A percentile compares a stretch with the other conserved stretches of the same genome.
Conservation (phyloP, 1,140 invertebrate genomes). For the Trachelipus rathkii region DNA sequence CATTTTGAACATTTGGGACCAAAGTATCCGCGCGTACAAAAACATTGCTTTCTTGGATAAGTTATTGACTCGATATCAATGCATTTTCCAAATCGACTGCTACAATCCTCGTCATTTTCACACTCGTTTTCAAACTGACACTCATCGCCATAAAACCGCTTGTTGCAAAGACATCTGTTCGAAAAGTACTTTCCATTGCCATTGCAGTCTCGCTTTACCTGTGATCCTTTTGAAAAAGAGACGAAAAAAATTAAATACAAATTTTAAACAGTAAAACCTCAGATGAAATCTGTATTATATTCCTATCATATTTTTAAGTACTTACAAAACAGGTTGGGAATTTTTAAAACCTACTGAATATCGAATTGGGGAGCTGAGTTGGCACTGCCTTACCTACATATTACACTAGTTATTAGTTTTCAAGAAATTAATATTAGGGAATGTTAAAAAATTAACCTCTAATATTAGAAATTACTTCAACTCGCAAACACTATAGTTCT, state of each 20-base stretch:
- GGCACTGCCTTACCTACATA: too few species aligned
- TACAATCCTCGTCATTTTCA: slow-evolving; percentile 73
- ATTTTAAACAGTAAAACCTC: not conserved
- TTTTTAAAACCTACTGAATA: too few species aligned
- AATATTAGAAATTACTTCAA: slow-evolving; percentile 26
- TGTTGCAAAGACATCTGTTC: slow-evolving; percentile 71
- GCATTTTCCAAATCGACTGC: slow-evolving; percentile 70
- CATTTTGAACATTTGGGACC: slow-evolving; percentile 50
- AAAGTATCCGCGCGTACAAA: slow-evolving; percentile 81
- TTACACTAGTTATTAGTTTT: too few species aligned
- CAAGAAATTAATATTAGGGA: too few species aligned
- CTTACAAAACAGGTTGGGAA: too few species aligned
- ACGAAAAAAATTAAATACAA: too few species aligned
- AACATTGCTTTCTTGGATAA: slow-evolving; percentile 77
- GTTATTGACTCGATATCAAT: slow-evolving; percentile 72
- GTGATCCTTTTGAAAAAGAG: slow-evolving; percentile 46
- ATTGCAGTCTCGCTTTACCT: slow-evolving; percentile 73
- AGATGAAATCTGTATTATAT: too few species aligned
- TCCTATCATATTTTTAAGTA: too few species aligned
- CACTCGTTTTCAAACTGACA: slow-evolving; percentile 57
- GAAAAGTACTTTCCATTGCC: slow-evolving; percentile 72
- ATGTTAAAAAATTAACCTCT: too few species aligned
- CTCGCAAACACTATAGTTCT: slow-evolving; percentile 73
- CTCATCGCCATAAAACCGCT: slow-evolving; percentile 66
- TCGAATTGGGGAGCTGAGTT: too few species aligned